Conservation (phyloP, 2,888 invertebrate species). For the Amiota minor region DNA sequence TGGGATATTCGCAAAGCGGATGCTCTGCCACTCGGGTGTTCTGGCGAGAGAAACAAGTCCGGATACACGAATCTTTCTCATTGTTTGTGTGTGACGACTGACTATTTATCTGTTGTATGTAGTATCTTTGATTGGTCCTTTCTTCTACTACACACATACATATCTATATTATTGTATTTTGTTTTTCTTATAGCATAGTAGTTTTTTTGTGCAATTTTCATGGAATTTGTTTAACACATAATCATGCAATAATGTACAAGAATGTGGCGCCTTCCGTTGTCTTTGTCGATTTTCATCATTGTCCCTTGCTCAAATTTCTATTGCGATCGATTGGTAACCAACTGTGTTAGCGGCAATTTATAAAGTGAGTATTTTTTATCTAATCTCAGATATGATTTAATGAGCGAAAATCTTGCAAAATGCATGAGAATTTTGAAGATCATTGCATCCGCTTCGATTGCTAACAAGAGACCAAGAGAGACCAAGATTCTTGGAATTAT, state of each 20-base stretch:
- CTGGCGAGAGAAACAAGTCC: conserved; percentile 46
- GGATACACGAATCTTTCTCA: conserved; percentile 52
- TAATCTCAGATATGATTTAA: conserved; percentile 10
- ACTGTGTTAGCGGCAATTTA: not conserved
- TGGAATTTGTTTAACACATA: conserved; percentile 61
- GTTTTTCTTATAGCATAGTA: conserved; percentile 44
- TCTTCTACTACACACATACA: no score
- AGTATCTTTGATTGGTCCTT: not conserved
- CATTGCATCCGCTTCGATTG: not conserved
- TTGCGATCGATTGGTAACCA: no score
- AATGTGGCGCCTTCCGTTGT: conserved; percentile 25
- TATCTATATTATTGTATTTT: conserved; percentile 30
- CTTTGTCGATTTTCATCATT: conserved; percentile 37
- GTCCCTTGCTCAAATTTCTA: no score
- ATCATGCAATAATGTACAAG: conserved; percentile 59
- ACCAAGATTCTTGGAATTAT: not conserved
- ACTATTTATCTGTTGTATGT: conserved; percentile 6
- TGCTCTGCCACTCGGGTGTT: conserved; percentile 62
- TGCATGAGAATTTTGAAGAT: not conserved
- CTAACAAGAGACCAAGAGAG: not conserved
- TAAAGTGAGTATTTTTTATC: not conserved
- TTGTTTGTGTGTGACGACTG: no score
- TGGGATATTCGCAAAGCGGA: conserved; percentile 48
- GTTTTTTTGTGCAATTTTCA: conserved; percentile 56
- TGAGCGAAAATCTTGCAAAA: conserved; percentile 11